These are phyloP conservation scores for Sycophila sp. DNA, from an alignment of 1,140 invertebrate species.

Conservation along the genomic window DNA sequence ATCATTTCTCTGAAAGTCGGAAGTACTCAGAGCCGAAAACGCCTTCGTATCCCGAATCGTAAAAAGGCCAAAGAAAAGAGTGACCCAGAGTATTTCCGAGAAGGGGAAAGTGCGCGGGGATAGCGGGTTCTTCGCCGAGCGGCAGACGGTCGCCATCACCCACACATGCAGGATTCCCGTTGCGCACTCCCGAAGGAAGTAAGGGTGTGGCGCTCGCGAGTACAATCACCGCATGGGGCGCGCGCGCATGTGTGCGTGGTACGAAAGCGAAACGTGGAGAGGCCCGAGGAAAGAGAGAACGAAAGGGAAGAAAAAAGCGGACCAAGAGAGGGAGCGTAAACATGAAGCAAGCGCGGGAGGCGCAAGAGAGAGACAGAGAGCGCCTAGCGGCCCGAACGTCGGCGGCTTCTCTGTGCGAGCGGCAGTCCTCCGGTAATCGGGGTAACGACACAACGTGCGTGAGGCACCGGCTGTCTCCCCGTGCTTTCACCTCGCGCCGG, in stretches of 20 bases:
- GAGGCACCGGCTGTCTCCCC: conserved; percentile 37
- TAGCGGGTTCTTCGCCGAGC: too few relatives aligned
- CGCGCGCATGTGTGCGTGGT: too few relatives aligned
- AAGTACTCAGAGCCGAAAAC: too few relatives aligned
- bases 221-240: too few relatives aligned
- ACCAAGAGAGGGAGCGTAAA: conserved; percentile 24
- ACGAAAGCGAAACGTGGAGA: background rate
- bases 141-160: background rate
- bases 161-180: background rate
- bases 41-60: too few relatives aligned
- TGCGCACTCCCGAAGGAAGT: background rate
- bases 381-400: conserved; percentile 7
- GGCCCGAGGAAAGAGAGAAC: background rate
- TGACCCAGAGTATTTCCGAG: background rate
- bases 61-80: too few relatives aligned
- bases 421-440: conserved; percentile 61
- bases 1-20: too few relatives aligned
- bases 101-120: background rate
- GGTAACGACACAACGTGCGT: conserved; percentile 56
- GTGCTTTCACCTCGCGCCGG: background rate
- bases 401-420: conserved; percentile 35
- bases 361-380: conserved; percentile 38
- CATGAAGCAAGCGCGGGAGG: background rate
- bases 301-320: conserved; percentile 2
- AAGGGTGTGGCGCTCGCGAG: background rate